Evolutionary conservation across 1,140 invertebrate species (phyloP), one percentile per base, ranked within the genome.

Genomic region (Eriosoma lanigerum): DNA sequence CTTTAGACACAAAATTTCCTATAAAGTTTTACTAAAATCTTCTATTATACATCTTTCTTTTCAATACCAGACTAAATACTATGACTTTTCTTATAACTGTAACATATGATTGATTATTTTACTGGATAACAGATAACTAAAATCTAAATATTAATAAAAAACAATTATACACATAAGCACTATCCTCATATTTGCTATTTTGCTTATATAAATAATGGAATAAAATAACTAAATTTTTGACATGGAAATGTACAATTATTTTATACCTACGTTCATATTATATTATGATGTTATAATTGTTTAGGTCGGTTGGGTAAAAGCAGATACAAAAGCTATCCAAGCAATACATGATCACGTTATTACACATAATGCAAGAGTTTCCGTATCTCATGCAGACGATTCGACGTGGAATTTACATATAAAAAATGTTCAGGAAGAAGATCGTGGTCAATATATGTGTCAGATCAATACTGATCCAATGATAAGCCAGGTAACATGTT

Each of bases 381-480:
- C 91, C 81, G 93, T 95, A 75, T 93, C 93, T 38, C 93, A 95
- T 88, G 93, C 91, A 85, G 93, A 94, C 87, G 91, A 90, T 88
- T 93, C 93, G 84, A 94, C 93, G 82, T 96, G 94, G 94, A 94
- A 93, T 54, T 88, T 96, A 72, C 92, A 92, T 86, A 95, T 96
- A 84, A 89, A 91, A 82, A 90, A 90, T 82, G 93, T 95, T 56
- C 91, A 91, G 84, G 88, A 93, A 83, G 92, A 93, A 84, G 95
- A 97, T 87, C 88, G 92, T 64, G 95, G 95, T 82, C 90, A 92
- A 84, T 94, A 94, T 85, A 96, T 96, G 93, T 96, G 95, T 87
- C 95, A 97, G 89, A 92, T 96, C 84, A 96, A 97, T 86, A 95
- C 95, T 81, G 92, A 96, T 86, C 94, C 95, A 17, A 96, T 97